Evolutionary conservation across 1,140 invertebrate species (phyloP), one percentile per base, ranked within the genome.

Genomic region (Colletes gigas): DNA sequence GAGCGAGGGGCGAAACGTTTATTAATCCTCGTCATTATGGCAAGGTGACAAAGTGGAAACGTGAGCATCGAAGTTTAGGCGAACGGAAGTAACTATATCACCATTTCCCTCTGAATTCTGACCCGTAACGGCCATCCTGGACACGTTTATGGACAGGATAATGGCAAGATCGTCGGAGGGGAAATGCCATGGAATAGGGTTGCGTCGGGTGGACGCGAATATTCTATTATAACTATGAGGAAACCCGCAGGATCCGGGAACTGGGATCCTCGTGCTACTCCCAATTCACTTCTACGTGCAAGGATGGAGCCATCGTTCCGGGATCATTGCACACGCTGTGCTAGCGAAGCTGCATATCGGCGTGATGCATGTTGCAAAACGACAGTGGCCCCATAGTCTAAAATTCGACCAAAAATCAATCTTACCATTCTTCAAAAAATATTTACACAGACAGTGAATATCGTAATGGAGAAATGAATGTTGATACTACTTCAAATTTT

Each of bases 221-320:
- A 77, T 78, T 84, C 76, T 71, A 84, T 88, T 85, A 84, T 84
- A 88, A 86, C 85, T 84, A 81, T 54, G 78, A 70, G 84, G 78
- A 70, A 55, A 66, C 44, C 84, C 84, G 60, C 86, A 83, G 70
- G 75, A 80, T 69, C 30, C 44, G 68, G 10, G 57, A 19, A 10
- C 30, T 30, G 21, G 14, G 57, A 72, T 78, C 68, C 68, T 72
- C 9, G 47, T 21, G 52, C 60, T 78, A 72, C 59, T 10, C 41
- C 12, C 21, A 47, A 63, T 78, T 47, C 67, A 39, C 60, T 41
- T 78, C 15, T n/a, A 44, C 39, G 17, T 47, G 41, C 44, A 10
- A 65, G 9, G 63, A 10, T n/a, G 63, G 41, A 66, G 44, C 19
- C 17, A 19, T 47, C 41, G 15, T 19, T n/a, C 39, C 9, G 17